Evolutionary conservation across 2,797 vertebrate species (phyloP).

Genomic region (Falco peregrinus): DNA sequence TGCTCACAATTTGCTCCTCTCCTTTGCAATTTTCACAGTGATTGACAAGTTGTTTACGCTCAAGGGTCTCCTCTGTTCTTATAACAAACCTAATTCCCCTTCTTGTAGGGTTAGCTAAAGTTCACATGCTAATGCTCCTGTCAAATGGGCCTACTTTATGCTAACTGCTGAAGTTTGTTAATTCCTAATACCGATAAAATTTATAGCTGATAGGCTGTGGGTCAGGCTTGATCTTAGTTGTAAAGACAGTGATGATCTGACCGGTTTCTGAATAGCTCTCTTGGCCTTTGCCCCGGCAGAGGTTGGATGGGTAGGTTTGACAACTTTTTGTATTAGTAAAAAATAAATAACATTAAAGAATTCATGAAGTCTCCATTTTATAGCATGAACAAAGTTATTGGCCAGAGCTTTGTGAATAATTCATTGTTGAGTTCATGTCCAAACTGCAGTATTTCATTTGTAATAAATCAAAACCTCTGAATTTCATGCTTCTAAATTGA

Average conservation of each 20-base stretch:
- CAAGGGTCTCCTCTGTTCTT: background rate
- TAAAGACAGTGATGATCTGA: background rate
- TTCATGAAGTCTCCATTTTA: background rate
- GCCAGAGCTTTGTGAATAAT: background rate
- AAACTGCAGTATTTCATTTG: background rate
- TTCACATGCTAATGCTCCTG: background rate
- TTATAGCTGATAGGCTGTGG: background rate
- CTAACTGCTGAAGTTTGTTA: background rate
- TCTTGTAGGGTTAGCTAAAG: background rate
- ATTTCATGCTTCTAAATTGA: background rate
- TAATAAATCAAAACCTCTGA: background rate
- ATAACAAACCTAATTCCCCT: background rate
- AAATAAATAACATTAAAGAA: background rate
- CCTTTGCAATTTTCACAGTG: background rate
- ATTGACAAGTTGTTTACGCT: background rate
- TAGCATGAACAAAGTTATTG: background rate
- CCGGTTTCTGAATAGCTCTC: background rate
- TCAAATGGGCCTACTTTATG: background rate
- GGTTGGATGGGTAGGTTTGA: background rate
- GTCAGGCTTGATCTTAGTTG: background rate
- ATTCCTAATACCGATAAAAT: background rate
- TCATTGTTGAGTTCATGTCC: background rate
- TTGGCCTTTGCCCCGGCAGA: background rate
- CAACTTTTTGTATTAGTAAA: background rate
- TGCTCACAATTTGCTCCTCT: background rate